Conservation (phyloP, 2,888 invertebrate genomes). For the Sepiola atlantica region DNA sequence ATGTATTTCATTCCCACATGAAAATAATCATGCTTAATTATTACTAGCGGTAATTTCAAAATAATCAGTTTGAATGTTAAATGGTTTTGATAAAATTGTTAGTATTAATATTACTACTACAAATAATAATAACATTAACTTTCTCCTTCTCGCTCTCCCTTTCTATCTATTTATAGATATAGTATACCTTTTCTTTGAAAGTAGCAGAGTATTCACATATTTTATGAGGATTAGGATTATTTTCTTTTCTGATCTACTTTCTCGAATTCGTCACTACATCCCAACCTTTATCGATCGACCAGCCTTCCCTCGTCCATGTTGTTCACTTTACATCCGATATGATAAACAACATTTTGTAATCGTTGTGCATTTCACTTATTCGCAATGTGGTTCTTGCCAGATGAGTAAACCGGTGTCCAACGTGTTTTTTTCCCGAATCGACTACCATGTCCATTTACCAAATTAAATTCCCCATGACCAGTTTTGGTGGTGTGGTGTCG, state of each 20-base stretch:
- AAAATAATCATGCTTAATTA: no score
- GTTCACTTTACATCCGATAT: neutral
- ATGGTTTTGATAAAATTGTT: no score
- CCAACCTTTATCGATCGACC: rapidly evolving
- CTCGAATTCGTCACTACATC: no score
- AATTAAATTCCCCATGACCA: neutral
- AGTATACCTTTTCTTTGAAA: neutral
- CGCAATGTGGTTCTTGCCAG: neutral
- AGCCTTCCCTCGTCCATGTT: rapidly evolving
- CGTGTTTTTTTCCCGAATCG: neutral
- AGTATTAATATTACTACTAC: no score
- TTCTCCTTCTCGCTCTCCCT: no score
- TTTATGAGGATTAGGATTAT: neutral
- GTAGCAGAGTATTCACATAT: neutral
- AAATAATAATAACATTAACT: neutral
- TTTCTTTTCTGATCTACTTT: neutral
- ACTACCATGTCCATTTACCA: neutral
- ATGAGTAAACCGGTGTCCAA: neutral
- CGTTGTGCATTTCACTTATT: neutral
- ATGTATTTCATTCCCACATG: no score
- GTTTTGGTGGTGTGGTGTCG: neutral
- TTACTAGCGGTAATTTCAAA: no score
- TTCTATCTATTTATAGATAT: neutral
- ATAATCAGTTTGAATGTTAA: no score
- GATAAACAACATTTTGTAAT: neutral